phyloP scores from a whole-genome alignment of 2,888 invertebrate genomes.

The Apantesis nais region DNA sequence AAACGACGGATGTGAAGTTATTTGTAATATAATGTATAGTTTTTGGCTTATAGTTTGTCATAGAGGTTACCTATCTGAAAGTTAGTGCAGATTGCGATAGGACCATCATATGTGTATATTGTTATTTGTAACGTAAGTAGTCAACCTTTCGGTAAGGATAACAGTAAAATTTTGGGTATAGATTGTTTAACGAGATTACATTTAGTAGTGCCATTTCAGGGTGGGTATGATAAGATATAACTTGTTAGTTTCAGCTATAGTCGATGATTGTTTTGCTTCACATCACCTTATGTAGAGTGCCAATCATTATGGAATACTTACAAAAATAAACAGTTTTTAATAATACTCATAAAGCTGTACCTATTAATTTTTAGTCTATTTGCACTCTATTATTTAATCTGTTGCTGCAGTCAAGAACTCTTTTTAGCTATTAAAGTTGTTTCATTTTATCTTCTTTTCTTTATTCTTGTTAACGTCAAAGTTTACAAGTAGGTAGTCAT shows the following conservation, averaged over 20 bases:
- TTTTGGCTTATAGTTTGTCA: background rate
- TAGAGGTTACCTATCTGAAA: background rate
- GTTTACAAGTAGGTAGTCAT: too few species aligned
- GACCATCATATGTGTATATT: background rate
- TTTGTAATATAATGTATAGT: background rate
- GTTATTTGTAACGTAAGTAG: background rate
- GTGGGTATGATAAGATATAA: background rate
- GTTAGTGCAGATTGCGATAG: background rate
- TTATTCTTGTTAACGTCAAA: too few species aligned
- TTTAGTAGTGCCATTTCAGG: background rate
- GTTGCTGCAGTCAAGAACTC: too few species aligned
- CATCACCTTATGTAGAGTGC: background rate
- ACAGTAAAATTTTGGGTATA: background rate
- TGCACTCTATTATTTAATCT: too few species aligned
- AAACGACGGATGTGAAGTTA: background rate
- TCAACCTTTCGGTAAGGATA: background rate
- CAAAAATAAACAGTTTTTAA: too few species aligned
- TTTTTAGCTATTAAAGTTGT: too few species aligned
- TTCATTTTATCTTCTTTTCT: too few species aligned
- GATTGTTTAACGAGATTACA: background rate
- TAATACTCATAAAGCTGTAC: too few species aligned
- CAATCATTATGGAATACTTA: too few species aligned
- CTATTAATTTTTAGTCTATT: too few species aligned
- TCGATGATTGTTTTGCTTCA: background rate
- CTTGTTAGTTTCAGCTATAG: background rate